Evolutionary conservation across 2,113 vertebrate genomes (phyloP), one percentile per base, ranked within the genome.

Genomic region (Jaculus jaculus): DNA sequence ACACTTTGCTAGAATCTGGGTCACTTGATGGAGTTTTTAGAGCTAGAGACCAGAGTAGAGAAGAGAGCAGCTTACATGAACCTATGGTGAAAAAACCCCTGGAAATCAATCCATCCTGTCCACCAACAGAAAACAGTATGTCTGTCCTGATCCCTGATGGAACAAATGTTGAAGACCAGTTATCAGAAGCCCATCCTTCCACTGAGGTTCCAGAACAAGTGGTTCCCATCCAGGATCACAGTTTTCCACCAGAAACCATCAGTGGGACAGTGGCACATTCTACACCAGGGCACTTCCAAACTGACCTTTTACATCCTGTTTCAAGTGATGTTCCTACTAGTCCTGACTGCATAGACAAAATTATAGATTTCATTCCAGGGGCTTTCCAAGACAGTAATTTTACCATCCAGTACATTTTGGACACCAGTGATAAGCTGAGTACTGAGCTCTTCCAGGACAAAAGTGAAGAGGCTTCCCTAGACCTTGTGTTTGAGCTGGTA

Each of bases 391-490:
- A 98, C 93, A 97, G 94, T 82, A 97, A 92, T 98, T 98, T 98
- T 97, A 97, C 98, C 78, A 83, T 98, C 97, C 98, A 98, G 87
- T 98, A 98, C 92, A 96, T 63, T 92, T 94, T 98, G 90, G 98
- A 98, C 95, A 96, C 97, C 15, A 98, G 96, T 92, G 98, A 97
- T 97, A 97, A 97, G 63, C 92, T 98, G 96, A 98, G 98, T 96
- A 98, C 98, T 71, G 99, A 99, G 85, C 98, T 99, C 97, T 99
- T 99, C 98, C 98, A 99, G 98, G 98, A 99, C 94, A 99, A 99
- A 98, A 99, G 99, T 30, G 99, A 99, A 85, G 99, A 99, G 93
- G 99, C 99, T 87, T 99, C 99, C 86, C 98, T 99, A 89, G 99
- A 99, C 96, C 98, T 99, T 89, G 99, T 99, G 60, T 99, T 99